These are phyloP conservation scores for Phalanger gymnotis DNA, from an alignment of 2,797 vertebrate genomes.

Conservation along the genomic window DNA sequence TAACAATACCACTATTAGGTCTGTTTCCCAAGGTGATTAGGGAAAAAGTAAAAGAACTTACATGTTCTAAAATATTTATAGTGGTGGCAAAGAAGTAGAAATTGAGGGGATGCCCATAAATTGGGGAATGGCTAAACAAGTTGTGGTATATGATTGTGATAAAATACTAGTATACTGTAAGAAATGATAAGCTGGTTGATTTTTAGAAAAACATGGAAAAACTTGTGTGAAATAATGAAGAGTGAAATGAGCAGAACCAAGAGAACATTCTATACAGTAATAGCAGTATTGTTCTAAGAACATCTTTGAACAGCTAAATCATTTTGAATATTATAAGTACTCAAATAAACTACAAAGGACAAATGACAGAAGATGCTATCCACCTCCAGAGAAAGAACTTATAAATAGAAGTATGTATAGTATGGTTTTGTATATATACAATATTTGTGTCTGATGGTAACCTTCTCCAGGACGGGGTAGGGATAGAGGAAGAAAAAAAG, in stretches of 20 bases:
- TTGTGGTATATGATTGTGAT: too few relatives aligned
- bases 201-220: neutral
- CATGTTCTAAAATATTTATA: too few relatives aligned
- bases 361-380: neutral
- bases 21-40: neutral
- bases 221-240: neutral
- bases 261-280: neutral
- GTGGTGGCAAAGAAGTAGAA: neutral
- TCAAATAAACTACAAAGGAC: neutral
- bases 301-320: neutral
- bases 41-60: too few relatives aligned
- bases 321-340: neutral
- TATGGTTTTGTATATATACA: neutral
- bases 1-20: neutral
- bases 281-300: neutral
- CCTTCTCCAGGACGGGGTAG: neutral
- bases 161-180: too few relatives aligned
- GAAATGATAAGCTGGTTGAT: neutral
- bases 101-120: neutral
- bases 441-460: neutral
- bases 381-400: neutral
- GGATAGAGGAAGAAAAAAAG: neutral
- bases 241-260: neutral
- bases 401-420: neutral
- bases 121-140: neutral